Conservation (phyloP, 2,113 vertebrate genomes). For the Marmota flaviventris region DNA sequence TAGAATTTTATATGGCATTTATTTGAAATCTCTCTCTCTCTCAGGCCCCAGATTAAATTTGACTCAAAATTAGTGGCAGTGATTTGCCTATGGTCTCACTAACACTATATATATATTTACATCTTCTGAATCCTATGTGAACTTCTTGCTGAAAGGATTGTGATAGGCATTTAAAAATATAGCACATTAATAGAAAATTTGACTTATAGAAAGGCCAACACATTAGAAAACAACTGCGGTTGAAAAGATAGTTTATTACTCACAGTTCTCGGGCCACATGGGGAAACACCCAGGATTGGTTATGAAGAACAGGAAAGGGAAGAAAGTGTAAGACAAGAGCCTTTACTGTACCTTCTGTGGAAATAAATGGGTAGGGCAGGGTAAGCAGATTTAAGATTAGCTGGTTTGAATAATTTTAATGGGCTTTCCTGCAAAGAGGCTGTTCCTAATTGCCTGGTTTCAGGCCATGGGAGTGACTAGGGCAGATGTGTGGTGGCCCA, state of each 20-base stretch:
- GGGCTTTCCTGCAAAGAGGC: not conserved
- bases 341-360: not conserved
- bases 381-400: not conserved
- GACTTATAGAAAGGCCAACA: not conserved
- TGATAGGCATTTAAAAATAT: not conserved
- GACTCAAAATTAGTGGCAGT: not conserved
- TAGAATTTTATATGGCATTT: not conserved
- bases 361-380: not conserved
- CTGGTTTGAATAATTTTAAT: not conserved
- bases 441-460: not conserved
- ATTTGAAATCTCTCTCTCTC: not conserved
- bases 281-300: fast-evolving
- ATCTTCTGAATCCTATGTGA: not conserved
- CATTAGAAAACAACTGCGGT: not conserved
- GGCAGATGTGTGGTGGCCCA: not conserved
- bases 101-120: not conserved
- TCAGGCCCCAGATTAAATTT: not conserved
- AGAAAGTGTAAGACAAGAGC: not conserved
- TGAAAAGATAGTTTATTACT: not conserved
- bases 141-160: not conserved
- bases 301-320: no score
- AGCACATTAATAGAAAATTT: not conserved
- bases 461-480: not conserved
- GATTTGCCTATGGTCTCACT: not conserved
- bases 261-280: not conserved